Conservation (phyloP, 2,797 vertebrate genomes). For the Gadopsis bispinosus region DNA sequence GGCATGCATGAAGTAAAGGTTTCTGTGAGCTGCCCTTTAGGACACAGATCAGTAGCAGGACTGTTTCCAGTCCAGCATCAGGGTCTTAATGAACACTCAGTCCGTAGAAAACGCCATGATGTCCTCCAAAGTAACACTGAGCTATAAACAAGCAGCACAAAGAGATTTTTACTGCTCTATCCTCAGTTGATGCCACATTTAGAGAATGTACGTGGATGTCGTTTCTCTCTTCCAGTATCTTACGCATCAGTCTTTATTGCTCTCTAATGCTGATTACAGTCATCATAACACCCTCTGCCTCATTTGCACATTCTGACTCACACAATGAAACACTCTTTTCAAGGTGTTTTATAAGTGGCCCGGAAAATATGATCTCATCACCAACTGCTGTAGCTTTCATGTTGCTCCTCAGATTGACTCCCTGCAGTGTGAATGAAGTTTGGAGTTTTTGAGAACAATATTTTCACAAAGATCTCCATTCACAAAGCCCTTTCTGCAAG, state of each 20-base stretch:
- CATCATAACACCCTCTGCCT: slow-evolving; percentile 47
- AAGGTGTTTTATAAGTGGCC: slow-evolving; percentile 49
- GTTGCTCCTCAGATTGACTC: slow-evolving; percentile 20
- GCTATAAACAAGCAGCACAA: slow-evolving; percentile 37
- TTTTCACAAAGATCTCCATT: slow-evolving; percentile 42
- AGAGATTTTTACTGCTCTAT: slow-evolving; percentile 31
- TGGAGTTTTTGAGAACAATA: neutral
- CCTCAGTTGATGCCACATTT: slow-evolving; percentile 22
- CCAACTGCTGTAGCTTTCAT: slow-evolving; percentile 26
- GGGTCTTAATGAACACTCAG: slow-evolving; percentile 27
- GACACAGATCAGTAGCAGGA: neutral
- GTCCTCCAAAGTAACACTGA: slow-evolving; percentile 37
- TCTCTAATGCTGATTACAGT: slow-evolving; percentile 50
- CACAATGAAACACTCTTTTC: slow-evolving; percentile 39
- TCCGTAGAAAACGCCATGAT: slow-evolving; percentile 16
- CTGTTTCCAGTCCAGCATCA: slow-evolving; percentile 1
- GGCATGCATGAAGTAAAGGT: neutral
- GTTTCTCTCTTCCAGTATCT: slow-evolving; percentile 23
- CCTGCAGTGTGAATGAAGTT: slow-evolving; percentile 26
- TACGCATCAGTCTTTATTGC: slow-evolving; percentile 42
- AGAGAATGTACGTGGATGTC: neutral
- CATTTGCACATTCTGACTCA: slow-evolving; percentile 60
- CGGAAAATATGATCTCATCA: slow-evolving; percentile 52
- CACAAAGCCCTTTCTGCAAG: slow-evolving; percentile 25
- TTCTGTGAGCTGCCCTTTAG: neutral